These are phyloP conservation scores for Passer montanus DNA, from an alignment of 2,113 vertebrate genomes.

Conservation along the genomic window DNA sequence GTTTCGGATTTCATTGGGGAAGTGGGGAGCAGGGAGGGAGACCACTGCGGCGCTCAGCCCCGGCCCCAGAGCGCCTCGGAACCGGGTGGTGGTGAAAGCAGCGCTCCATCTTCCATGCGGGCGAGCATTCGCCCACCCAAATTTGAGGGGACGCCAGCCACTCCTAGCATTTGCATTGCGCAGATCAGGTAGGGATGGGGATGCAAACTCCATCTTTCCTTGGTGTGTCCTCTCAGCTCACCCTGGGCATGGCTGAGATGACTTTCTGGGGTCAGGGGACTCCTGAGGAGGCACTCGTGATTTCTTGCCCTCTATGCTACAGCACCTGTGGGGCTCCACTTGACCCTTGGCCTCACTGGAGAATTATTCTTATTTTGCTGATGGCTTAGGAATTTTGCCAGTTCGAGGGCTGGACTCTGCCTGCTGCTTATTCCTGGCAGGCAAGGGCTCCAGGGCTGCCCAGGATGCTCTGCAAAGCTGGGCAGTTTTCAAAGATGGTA, in stretches of 20 bases:
- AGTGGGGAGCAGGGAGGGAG: neutral
- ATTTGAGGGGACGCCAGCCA: neutral
- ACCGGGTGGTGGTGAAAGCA: neutral
- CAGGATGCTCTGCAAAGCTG: neutral
- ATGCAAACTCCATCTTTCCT: neutral
- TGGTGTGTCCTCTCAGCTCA: neutral
- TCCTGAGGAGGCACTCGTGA: accelerated
- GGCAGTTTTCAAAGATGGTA: neutral
- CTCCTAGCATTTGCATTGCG: accelerated
- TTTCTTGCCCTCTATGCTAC: neutral
- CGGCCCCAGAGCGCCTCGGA: neutral
- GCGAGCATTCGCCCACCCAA: neutral
- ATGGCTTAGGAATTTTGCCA: neutral
- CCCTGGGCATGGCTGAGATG: neutral
- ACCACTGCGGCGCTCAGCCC: neutral
- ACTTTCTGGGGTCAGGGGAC: neutral
- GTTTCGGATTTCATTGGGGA: conserved; percentile 19
- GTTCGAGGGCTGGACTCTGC: neutral
- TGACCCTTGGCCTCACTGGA: accelerated
- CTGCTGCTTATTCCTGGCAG: neutral
- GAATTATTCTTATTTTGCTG: neutral
- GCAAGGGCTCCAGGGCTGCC: neutral
- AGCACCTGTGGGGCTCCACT: neutral
- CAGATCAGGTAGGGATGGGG: neutral
- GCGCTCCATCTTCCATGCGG: accelerated